These are phyloP conservation scores for Brachypodius melanocephalos DNA, from an alignment of 2,113 vertebrate species.

Conservation along the genomic window DNA sequence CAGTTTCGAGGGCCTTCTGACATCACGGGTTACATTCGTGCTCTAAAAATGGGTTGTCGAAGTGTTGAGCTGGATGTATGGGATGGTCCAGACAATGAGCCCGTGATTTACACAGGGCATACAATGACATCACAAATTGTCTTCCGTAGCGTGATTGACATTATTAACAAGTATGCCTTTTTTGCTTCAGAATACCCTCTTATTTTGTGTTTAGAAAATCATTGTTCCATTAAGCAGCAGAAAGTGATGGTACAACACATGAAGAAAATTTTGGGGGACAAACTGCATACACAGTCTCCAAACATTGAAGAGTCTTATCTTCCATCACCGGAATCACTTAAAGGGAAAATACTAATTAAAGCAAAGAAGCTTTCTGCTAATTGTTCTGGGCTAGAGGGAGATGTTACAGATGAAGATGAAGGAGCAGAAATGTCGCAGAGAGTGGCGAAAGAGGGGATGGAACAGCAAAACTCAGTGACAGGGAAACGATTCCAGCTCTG, in stretches of 20 bases:
- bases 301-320: conserved; percentile 88
- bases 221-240: conserved; percentile 94
- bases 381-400: conserved; percentile 87
- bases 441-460: conserved; percentile 80
- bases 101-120: conserved; percentile 95
- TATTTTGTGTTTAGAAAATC: conserved; percentile 94
- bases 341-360: conserved; percentile 91
- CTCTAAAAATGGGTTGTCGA: conserved; percentile 96
- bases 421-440: conserved; percentile 94
- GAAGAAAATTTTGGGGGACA: conserved; percentile 93
- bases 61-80: conserved; percentile 95
- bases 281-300: conserved; percentile 81
- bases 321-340: conserved; percentile 86
- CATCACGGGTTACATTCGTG: conserved; percentile 95
- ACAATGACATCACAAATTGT: conserved; percentile 97
- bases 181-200: conserved; percentile 93
- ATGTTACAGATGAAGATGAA: conserved; percentile 96
- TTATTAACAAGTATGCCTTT: conserved; percentile 94
- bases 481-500: conserved; percentile 90
- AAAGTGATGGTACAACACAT: conserved; percentile 97
- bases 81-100: conserved; percentile 96
- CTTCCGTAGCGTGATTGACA: conserved; percentile 91
- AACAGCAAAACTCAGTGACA: conserved; percentile 75
- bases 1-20: conserved; percentile 98
- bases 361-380: conserved; percentile 88